phyloP scores from a whole-genome alignment of 2,888 invertebrate species.

The Sminthurinus aureus region DNA sequence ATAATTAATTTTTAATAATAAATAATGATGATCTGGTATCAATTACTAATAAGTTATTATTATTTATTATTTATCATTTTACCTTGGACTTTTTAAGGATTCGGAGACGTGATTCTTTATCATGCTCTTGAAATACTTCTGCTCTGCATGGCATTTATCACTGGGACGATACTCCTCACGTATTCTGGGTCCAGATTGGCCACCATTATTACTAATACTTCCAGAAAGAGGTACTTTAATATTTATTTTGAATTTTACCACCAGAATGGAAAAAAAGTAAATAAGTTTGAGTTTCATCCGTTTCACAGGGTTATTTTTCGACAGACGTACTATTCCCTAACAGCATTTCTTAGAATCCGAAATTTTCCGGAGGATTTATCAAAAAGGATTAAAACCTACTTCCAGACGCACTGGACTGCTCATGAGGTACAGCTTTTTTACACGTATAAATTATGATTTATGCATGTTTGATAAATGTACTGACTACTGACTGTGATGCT shows the following conservation, averaged over 20 bases:
- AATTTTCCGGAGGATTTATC: conserved; percentile 48
- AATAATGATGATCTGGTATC: too few species aligned
- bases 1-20: too few species aligned
- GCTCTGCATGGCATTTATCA: conserved; percentile 41
- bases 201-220: conserved; percentile 52
- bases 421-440: conserved; percentile 43
- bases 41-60: too few species aligned
- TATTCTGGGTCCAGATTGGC: conserved; percentile 51
- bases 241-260: too few species aligned
- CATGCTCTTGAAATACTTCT: conserved; percentile 39
- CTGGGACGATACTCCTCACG: conserved; percentile 43
- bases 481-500: too few species aligned
- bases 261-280: too few species aligned
- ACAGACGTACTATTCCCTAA: conserved; percentile 51
- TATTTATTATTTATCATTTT: too few species aligned
- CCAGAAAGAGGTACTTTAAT: conserved; percentile 49
- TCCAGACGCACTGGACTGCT: conserved; percentile 51
- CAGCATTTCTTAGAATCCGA: conserved; percentile 49
- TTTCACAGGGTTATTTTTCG: conserved; percentile 51
- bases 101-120: conserved; percentile 47
- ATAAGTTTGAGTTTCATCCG: too few species aligned
- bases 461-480: too few species aligned
- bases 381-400: conserved; percentile 49
- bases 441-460: neutral
- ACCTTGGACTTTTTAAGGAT: too few species aligned